Conservation (phyloP, 2,797 vertebrate species). For the Oreochromis grahami region DNA sequence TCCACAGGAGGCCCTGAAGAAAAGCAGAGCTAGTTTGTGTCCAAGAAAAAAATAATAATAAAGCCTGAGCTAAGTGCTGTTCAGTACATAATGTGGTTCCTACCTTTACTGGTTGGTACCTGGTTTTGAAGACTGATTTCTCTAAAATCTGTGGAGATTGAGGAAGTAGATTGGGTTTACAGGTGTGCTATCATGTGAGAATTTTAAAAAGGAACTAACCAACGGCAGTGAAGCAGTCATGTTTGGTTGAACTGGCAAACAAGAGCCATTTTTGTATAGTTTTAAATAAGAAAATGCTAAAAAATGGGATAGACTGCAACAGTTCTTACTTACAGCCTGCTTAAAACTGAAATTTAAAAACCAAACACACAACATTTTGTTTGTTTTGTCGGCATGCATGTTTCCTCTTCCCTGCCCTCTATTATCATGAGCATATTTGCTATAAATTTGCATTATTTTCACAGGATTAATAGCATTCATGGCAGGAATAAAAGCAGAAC, state of each 20-base stretch:
- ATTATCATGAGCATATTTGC: background rate
- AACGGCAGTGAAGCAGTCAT: constrained; percentile 36
- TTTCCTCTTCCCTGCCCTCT: background rate
- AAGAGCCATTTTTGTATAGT: background rate
- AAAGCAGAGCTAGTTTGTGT: background rate
- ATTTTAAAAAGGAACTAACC: constrained; percentile 10
- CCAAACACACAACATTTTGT: background rate
- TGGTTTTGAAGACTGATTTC: constrained; percentile 5
- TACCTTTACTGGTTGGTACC: constrained; percentile 24
- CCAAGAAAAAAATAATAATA: accelerated
- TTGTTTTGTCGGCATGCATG: too few relatives aligned
- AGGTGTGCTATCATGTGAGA: background rate
- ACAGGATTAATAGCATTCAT: background rate
- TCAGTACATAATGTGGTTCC: background rate
- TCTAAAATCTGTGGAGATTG: constrained; percentile 23
- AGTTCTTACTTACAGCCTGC: background rate
- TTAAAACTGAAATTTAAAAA: background rate
- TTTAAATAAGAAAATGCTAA: background rate
- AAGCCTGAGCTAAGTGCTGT: background rate
- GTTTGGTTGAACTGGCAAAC: constrained; percentile 27
- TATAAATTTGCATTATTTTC: background rate
- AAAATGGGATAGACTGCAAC: background rate
- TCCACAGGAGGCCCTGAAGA: constrained; percentile 55
- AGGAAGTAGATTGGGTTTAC: constrained; percentile 2
- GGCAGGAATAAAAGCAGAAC: background rate